Base-by-base conservation (phyloP, 2,888 invertebrate species). In the Alviniconcha strummeri region DNA sequence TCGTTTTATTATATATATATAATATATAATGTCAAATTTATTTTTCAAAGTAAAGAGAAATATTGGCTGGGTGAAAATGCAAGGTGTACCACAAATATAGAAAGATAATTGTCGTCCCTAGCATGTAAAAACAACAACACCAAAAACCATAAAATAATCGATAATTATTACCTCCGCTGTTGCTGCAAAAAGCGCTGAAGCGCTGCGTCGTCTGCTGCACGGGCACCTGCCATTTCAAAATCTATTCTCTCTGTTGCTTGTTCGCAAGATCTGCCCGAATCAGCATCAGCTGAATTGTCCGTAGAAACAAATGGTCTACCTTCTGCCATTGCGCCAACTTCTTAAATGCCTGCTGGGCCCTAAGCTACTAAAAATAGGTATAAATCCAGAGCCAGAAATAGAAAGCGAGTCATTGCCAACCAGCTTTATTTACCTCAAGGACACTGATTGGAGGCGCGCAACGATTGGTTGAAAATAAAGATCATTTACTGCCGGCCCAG, bases 101-200 rank as follows among this genome's bases (percentile, higher is more conserved):
- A 36, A 36, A 36, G 36, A 36, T 36, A 3, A 36, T 36, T 36
- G 36, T 36, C 1, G 36, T 36, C 36, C 36, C 36, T 36, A 36
- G 36, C 36, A 36, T 36, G 36, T 36, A 36, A 36, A 36, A 36
- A 36, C 0, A 36, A 36, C 36, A 36, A n/a, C n/a, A n/a, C n/a
- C n/a, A n/a, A n/a, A n/a, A n/a, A n/a, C n/a, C 36, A 36, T 36
- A 0, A 60, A 60, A 60, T 60, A 60, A 60, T 60, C 60, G 8
- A 60, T 11, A 55, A n/a, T 80, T 17, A 64, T 13, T 72, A 79
- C 83, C 79, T 83, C 69, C 83, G 77, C 52, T 82, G 76, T 56
- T 77, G 77, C 52, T 77, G 77, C 71, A 77, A 36, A 17, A 76
- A 75, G 17, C 76, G 67, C 17, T 82, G 56, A 7, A 77, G 79